Percentiles rank a stretch among this genome's conserved stretches.
Conservation (phyloP, 1,140 invertebrate species). For the Papilio glaucus region DNA sequence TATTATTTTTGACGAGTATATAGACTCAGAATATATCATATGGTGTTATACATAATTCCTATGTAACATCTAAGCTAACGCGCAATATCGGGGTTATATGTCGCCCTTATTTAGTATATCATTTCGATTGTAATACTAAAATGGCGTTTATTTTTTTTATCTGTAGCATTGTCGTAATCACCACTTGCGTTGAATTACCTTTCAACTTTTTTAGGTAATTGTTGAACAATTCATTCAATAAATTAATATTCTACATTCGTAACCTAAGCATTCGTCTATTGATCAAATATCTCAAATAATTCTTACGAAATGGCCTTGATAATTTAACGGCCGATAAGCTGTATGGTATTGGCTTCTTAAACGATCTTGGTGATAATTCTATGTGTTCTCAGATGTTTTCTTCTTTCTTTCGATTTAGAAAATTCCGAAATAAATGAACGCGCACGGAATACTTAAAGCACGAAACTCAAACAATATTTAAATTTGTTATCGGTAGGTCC, state of each 20-base stretch:
- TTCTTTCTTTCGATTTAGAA: too few relatives aligned
- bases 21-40: background rate
- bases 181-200: background rate
- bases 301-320: too few relatives aligned
- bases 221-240: background rate
- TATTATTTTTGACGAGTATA: background rate
- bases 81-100: background rate
- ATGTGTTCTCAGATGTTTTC: too few relatives aligned
- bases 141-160: too few relatives aligned
- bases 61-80: background rate
- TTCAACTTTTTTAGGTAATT: background rate
- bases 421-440: background rate
- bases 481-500: too few relatives aligned
- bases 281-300: background rate
- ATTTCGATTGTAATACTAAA: too few relatives aligned
- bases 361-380: too few relatives aligned
- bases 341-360: too few relatives aligned
- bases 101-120: too few relatives aligned
- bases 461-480: too few relatives aligned
- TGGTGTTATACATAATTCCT: background rate
- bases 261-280: background rate
- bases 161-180: background rate
- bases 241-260: background rate
- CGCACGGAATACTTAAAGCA: too few relatives aligned
- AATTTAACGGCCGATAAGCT: too few relatives aligned